Percentiles rank a stretch among this genome's conserved stretches.
These are phyloP conservation scores for Dioctria linearis DNA, from an alignment of 2,888 invertebrate genomes.

Conservation along the genomic window DNA sequence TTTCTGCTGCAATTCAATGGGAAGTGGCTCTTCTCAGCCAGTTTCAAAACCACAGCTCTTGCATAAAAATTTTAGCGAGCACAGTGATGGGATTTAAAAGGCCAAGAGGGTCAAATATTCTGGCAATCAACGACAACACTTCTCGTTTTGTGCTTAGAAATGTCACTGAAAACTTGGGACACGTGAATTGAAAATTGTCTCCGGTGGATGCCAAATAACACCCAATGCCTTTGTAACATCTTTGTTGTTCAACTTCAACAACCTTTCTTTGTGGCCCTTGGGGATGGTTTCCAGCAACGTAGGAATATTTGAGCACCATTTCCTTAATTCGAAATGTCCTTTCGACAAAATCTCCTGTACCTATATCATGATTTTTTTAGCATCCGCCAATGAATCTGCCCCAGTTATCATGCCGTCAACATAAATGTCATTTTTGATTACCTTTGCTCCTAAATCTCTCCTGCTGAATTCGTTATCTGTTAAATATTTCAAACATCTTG, in stretches of 20 bases:
- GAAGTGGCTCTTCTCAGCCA: too few species aligned
- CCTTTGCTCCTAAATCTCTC: slow-evolving; percentile 26
- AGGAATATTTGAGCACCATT: neutral
- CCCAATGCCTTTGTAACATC: neutral
- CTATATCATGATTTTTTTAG: neutral
- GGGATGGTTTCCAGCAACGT: neutral
- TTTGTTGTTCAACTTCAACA: neutral
- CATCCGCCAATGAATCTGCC: slow-evolving; percentile 25
- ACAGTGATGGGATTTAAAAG: too few species aligned
- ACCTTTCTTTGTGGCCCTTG: neutral
- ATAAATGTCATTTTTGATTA: slow-evolving; percentile 59
- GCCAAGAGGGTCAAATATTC: too few species aligned
- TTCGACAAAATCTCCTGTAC: neutral
- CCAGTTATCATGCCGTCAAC: slow-evolving; percentile 59
- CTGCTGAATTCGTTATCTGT: slow-evolving; percentile 9
- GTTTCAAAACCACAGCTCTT: too few species aligned
- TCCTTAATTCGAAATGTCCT: neutral
- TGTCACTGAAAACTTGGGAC: too few species aligned
- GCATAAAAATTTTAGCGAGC: too few species aligned
- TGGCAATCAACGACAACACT: too few species aligned
- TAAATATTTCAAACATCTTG: slow-evolving; percentile 1
- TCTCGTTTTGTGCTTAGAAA: too few species aligned
- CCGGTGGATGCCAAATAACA: neutral
- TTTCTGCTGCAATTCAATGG: too few species aligned
- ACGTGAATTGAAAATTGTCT: too few species aligned